These are phyloP conservation scores for Myrmecophaga tridactyla DNA, from an alignment of 2,113 vertebrate genomes.

Conservation along the genomic window DNA sequence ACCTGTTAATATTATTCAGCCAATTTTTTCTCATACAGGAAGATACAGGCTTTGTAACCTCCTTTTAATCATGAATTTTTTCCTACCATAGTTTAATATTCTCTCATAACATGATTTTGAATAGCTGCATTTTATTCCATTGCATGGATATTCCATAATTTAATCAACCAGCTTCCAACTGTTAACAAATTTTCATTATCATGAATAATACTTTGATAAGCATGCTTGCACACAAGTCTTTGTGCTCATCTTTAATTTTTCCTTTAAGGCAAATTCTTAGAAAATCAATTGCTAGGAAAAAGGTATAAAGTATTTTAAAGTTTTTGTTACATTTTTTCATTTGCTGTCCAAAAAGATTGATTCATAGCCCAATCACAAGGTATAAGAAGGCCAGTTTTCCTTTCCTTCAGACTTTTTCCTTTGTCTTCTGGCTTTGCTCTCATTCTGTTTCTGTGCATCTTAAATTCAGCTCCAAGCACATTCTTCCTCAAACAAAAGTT, in stretches of 20 bases:
- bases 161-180: background rate
- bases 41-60: background rate
- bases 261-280: background rate
- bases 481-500: background rate
- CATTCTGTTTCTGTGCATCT: background rate
- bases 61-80: background rate
- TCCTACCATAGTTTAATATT: background rate
- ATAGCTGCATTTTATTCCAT: background rate
- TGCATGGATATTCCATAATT: background rate
- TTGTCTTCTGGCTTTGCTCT: background rate
- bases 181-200: background rate
- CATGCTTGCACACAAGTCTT: background rate
- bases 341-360: background rate
- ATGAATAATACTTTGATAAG: background rate
- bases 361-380: background rate
- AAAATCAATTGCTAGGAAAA: background rate
- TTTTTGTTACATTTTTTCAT: background rate
- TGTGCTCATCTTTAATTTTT: background rate
- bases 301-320: background rate
- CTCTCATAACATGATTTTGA: slow-evolving; percentile 20
- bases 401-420: background rate
- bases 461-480: background rate
- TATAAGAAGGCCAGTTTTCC: background rate
- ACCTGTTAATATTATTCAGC: background rate
- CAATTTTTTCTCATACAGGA: background rate